Conservation (phyloP, 2,797 vertebrate species). For the Anniella stebbinsi region DNA sequence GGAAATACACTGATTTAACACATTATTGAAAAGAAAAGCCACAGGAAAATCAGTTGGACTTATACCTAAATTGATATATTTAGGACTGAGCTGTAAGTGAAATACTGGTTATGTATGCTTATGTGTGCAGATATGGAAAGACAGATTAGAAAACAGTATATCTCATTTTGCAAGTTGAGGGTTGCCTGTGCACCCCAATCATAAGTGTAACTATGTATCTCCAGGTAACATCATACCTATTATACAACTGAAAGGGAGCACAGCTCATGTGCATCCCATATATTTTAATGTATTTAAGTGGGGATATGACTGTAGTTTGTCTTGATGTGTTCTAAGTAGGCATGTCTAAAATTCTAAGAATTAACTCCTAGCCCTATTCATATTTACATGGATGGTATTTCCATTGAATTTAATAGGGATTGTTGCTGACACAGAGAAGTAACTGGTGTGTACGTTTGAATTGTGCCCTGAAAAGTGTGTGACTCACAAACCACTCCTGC, state of each 20-base stretch:
- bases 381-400: background rate
- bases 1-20: background rate
- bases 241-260: background rate
- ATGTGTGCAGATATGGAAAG: background rate
- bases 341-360: background rate
- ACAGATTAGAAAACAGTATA: background rate
- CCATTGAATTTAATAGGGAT: background rate
- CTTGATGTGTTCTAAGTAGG: background rate
- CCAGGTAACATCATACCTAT: background rate
- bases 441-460: background rate
- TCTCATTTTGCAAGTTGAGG: too few relatives aligned
- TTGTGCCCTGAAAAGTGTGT: background rate
- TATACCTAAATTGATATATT: background rate
- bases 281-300: accelerated
- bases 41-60: background rate
- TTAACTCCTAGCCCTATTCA: background rate
- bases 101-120: background rate
- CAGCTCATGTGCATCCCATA: too few relatives aligned
- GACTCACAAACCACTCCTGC: background rate
- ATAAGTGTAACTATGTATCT: background rate
- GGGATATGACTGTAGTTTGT: background rate
- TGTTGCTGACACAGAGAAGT: background rate
- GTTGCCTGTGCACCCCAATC: background rate
- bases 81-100: background rate
- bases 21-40: background rate